Evolutionary conservation across 2,113 vertebrate genomes (phyloP), one percentile per base, ranked within the genome.

Genomic region (Anolis carolinensis): DNA sequence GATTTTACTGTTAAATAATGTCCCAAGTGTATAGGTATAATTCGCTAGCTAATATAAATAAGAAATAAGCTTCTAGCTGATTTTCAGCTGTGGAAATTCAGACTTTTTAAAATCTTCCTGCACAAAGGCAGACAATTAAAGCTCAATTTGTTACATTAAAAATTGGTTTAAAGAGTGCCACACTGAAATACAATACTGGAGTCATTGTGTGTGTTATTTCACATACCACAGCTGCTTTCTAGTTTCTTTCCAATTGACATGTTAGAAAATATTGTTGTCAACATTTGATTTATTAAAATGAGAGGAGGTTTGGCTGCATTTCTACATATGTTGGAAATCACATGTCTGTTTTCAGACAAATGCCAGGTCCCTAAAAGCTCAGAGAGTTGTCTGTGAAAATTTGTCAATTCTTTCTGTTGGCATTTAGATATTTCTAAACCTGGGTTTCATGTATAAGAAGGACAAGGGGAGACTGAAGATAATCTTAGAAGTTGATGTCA

Each of bases 1-100:
- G 70, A 73, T 83, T 73, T 83, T 32, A 59, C 23, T 73, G 50
- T 83, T 73, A 73, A 73, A 55, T 82, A 34, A 52, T 27, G 68
- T 39, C 81, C 10, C 68, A 36, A 83, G 68, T 39, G 32, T 55
- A 59, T 73, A 21, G 50, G 32, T 39, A 50, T 81, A 81, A 10
- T 67, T 81, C 50, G 18, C 23, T 50, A 50, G 68, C 32, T 72
- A n/a, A 48, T 71, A 39, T 59, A 73, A 72, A 59, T 27, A 11
- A 70, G 2, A 23, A 48, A 70, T 82, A 65, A 30, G 62, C 13
- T 65, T 80, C 62, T 16, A 27, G 36, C 59, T 80, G 8, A 25
- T 73, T 72, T 59, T 73, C 4, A 72, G 68, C 68, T 36, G 50
- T 32, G 27, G 32, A 36, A 59, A 36, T 83, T 83, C 68, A 55